Percentiles rank a stretch among this genome's conserved stretches.
phyloP scores from a whole-genome alignment of 2,888 invertebrate species.

The Kryphioiulus occultus region DNA sequence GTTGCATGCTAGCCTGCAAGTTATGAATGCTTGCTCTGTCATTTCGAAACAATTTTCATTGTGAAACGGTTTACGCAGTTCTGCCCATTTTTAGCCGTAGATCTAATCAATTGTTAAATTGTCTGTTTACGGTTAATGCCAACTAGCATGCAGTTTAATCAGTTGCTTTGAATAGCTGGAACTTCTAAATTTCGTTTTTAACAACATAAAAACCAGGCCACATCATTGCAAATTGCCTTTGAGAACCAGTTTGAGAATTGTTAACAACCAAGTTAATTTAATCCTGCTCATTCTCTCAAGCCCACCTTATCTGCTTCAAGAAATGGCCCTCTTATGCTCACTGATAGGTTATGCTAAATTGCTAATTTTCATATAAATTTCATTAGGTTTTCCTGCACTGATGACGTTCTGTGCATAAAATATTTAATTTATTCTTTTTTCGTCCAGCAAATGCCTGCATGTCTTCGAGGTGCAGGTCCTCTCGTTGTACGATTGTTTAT shows the following conservation, averaged over 20 bases:
- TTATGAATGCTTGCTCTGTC: background rate
- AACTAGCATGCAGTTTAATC: background rate
- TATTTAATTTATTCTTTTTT: constrained; percentile 3
- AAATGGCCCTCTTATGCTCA: background rate
- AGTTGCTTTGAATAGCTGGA: background rate
- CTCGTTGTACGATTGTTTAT: constrained; percentile 27
- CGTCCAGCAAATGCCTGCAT: background rate
- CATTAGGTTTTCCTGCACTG: background rate
- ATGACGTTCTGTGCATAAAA: background rate
- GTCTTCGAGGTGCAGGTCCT: background rate
- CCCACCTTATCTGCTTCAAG: background rate
- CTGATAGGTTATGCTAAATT: background rate
- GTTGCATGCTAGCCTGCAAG: background rate
- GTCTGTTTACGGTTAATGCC: background rate
- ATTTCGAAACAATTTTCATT: background rate
- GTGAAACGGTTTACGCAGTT: background rate
- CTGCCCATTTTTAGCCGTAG: background rate
- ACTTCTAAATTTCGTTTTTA: background rate
- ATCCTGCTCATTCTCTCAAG: background rate
- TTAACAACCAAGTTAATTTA: background rate
- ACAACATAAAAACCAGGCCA: too few species aligned
- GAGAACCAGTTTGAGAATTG: background rate
- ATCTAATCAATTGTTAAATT: too few species aligned
- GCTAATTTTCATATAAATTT: background rate
- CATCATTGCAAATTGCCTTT: background rate